phyloP scores from a whole-genome alignment of 2,888 invertebrate species.

The Candidula unifasciata region DNA sequence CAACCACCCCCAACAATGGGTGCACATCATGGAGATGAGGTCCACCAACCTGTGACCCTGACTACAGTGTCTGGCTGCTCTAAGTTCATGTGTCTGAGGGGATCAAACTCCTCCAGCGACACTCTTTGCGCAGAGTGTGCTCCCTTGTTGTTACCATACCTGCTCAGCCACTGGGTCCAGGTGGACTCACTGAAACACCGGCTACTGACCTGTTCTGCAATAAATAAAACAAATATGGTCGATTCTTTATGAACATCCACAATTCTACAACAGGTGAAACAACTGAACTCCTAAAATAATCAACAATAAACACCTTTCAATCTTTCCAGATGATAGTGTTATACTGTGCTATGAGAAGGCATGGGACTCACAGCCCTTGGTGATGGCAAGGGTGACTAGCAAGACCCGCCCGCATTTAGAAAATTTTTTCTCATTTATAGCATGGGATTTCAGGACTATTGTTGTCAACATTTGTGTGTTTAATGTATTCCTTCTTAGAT shows the following conservation, averaged over 20 bases:
- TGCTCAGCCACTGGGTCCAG: slow-evolving; percentile 48
- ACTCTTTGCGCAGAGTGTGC: slow-evolving; percentile 39
- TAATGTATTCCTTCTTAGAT: no score
- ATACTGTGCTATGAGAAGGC: no score
- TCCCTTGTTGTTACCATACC: slow-evolving; percentile 29
- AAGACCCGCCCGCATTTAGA: no score
- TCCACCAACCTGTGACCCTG: slow-evolving; percentile 34
- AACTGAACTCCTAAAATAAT: no score
- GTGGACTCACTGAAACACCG: slow-evolving; percentile 61
- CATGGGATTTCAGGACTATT: no score
- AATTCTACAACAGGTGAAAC: not conserved
- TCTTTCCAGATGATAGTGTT: no score
- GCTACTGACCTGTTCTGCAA: slow-evolving; percentile 66
- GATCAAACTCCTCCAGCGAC: slow-evolving; percentile 71
- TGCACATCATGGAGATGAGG: not conserved
- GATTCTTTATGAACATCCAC: not conserved
- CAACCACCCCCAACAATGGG: not conserved
- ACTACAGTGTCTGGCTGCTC: slow-evolving; percentile 47
- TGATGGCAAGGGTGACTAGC: no score
- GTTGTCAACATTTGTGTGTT: no score
- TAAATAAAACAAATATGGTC: not conserved
- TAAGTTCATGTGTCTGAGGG: slow-evolving; percentile 67
- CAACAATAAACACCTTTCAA: no score
- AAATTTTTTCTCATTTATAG: no score
- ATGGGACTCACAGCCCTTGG: no score